A percentile compares a stretch with the other conserved stretches of the same genome.
Conservation (phyloP, 2,888 invertebrate genomes). For the Ypsolopha scabrella region DNA sequence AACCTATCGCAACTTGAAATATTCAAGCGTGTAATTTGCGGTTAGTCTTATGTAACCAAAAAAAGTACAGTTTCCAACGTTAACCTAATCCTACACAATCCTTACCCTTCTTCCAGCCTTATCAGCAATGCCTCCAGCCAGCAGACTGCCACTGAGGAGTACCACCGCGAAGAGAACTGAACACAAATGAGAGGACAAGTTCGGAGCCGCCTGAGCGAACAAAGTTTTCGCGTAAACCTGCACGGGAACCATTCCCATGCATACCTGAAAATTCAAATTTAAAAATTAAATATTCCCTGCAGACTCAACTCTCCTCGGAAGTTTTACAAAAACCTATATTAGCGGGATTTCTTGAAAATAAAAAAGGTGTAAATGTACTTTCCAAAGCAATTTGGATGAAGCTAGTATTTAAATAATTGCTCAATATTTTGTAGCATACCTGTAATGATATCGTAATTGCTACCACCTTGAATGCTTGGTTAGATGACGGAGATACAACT, state of each 20-base stretch:
- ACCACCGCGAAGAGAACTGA: constrained; percentile 72
- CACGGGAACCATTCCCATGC: constrained; percentile 56
- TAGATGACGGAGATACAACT: constrained; percentile 33
- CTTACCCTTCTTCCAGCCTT: constrained; percentile 70
- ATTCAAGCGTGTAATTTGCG: no score
- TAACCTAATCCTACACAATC: no score
- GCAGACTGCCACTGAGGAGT: constrained; percentile 54
- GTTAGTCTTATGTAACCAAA: no score
- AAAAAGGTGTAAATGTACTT: no score
- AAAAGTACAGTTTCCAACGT: no score
- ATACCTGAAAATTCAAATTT: constrained; percentile 30
- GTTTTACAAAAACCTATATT: no score
- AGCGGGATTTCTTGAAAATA: no score
- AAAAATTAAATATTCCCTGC: no score
- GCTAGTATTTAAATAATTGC: no score
- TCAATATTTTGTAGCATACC: neutral
- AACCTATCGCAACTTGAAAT: no score
- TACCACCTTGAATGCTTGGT: constrained; percentile 38
- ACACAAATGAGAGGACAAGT: constrained; percentile 55
- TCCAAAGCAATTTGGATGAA: no score
- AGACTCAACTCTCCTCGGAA: no score
- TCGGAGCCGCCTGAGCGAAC: constrained; percentile 62
- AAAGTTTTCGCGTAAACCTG: constrained; percentile 64
- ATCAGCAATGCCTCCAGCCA: constrained; percentile 64
- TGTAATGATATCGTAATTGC: constrained; percentile 16